Base-by-base conservation (phyloP, 2,797 vertebrate genomes). In the Poecilia wingei region DNA sequence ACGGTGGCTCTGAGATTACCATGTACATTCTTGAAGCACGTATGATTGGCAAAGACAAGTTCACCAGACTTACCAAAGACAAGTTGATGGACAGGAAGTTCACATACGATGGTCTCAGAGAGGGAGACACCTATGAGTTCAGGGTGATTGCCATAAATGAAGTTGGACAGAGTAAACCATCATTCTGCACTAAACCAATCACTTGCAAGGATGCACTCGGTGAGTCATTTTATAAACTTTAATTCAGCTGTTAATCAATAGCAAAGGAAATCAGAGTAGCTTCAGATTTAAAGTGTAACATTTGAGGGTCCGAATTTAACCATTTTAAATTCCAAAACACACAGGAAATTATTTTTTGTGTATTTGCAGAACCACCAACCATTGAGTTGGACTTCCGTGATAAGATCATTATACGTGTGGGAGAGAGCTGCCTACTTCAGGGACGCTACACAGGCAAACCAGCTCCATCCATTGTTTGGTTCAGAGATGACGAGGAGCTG, bases 381-480 rank as follows among this genome's bases (percentile, higher is more conserved):
- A 97, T 99, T 81, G 98, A 99, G 80, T 92, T 99, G 59, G 98
- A 99, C 93, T 99, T 99, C 94, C 96, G 98, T 85, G 98, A 99
- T 86, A 98, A 97, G 86, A 95, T 99, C 73, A 95, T 96, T 66
- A 90, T 98, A 85, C 96, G 98, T 53, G 97, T 99, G 86, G 98
- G 97, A 22, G 98, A 99, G 95, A 96, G 97, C 88, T 97, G 97
- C 93, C 96, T 97, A 81, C 95, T 99, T 78, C 97, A 95, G 81
- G 98, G 98, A 20, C 96, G 93, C 76, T 99, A 98, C 84, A 96
- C 96, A 4, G 98, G 98, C 83, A 99, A 99, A 87, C 98, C 98
- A 55, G 89, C 96, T 20, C 98, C 98, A 0, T 98, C 98, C 81
- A 94, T 99, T 78, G 90, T 92, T 53, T 99, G 98, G 98, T 95